These are phyloP conservation scores for Schizothorax lantsangensis DNA, from an alignment of 2,797 vertebrate genomes.

Conservation along the genomic window DNA sequence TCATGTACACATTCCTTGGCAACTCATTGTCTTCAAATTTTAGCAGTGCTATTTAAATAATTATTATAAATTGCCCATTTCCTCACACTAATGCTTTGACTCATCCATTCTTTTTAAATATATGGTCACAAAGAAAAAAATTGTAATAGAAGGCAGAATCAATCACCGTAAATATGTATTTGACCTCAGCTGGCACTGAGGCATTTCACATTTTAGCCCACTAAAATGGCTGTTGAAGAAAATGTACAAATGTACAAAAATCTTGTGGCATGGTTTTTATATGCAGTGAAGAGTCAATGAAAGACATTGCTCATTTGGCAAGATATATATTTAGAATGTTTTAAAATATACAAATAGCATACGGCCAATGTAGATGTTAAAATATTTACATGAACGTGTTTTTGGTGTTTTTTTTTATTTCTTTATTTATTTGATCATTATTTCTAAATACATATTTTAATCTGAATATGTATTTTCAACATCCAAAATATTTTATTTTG, in stretches of 20 bases:
- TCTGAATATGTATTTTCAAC: background rate
- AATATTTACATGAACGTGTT: background rate
- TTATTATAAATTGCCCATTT: constrained; percentile 45
- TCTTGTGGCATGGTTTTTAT: background rate
- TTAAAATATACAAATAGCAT: background rate
- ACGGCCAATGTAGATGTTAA: background rate
- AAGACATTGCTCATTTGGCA: background rate
- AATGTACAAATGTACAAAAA: constrained; percentile 32
- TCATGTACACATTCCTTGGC: background rate
- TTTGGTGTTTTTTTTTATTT: background rate
- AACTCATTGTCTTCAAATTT: background rate
- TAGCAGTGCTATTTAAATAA: constrained; percentile 35
- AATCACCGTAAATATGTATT: constrained; percentile 53
- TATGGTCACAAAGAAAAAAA: constrained; percentile 40
- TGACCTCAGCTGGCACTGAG: constrained; percentile 49
- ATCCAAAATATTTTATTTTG: background rate
- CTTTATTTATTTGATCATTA: background rate
- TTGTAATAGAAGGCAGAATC: constrained; percentile 45
- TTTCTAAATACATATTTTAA: background rate
- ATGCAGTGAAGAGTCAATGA: background rate
- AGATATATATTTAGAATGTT: background rate
- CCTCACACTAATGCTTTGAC: constrained; percentile 44
- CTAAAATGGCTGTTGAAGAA: constrained; percentile 36
- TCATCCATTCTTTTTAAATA: constrained; percentile 49
- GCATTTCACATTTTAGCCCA: constrained; percentile 35